These are phyloP conservation scores for Drosophila neocordata DNA, from an alignment of 1,140 invertebrate species.

Conservation along the genomic window DNA sequence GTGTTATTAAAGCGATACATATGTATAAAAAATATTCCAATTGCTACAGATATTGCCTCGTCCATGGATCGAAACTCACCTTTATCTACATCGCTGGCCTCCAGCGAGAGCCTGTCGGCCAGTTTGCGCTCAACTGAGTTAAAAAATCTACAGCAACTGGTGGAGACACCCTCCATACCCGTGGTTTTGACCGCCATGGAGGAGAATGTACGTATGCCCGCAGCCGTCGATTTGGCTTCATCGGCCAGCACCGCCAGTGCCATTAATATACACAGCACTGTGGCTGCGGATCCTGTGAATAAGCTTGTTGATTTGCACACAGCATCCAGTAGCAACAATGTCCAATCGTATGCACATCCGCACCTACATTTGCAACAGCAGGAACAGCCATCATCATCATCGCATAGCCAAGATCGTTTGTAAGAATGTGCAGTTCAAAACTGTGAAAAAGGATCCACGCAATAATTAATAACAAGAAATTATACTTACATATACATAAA, in stretches of 20 bases:
- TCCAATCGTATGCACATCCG: constrained; percentile 58
- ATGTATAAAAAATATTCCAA: constrained; percentile 44
- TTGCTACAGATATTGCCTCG: constrained; percentile 83
- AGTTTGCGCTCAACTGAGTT: constrained; percentile 83
- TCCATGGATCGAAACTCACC: constrained; percentile 84
- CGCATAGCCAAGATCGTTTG: constrained; percentile 56
- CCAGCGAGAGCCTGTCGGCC: constrained; percentile 84
- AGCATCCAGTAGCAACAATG: constrained; percentile 35
- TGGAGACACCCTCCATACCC: constrained; percentile 65
- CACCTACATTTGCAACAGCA: constrained; percentile 71
- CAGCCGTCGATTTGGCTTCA: constrained; percentile 66
- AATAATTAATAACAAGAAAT: constrained; percentile 43
- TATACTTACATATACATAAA: constrained; percentile 46
- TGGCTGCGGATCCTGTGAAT: constrained; percentile 31
- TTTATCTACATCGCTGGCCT: constrained; percentile 84
- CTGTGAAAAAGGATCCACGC: constrained; percentile 64
- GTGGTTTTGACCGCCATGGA: constrained; percentile 53
- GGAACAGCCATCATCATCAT: constrained; percentile 44
- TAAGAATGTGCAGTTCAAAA: constrained; percentile 69
- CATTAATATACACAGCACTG: constrained; percentile 53
- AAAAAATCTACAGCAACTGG: constrained; percentile 83
- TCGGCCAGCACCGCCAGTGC: constrained; percentile 72
- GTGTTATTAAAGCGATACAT: neutral
- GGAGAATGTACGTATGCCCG: constrained; percentile 48
- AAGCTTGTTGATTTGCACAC: constrained; percentile 55